Evolutionary conservation across 2,797 vertebrate genomes (phyloP), one percentile per base, ranked within the genome.

Genomic region (Hapalemur alaotrensis): DNA sequence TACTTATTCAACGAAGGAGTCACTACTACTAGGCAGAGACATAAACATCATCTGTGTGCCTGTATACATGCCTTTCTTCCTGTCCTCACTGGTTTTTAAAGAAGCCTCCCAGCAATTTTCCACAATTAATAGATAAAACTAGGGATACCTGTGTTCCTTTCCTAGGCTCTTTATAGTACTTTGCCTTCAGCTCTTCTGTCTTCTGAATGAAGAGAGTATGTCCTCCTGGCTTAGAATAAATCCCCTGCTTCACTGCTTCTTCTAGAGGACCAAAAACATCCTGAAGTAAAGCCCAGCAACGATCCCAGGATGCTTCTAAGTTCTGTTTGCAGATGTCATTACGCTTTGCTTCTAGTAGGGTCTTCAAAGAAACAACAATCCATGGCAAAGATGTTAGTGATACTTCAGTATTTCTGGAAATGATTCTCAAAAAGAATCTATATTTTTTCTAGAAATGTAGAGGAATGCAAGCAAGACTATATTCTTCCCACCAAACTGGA

Each of bases 131-230:
- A 32, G 10, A 22, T 41, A 61, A 65, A 80, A 59, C 1, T 41
- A 48, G 70, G 5, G 63, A 65, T 95, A 98, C 98, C 98, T 97
- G 91, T n/a, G 96, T 57, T 57, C 98, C 98, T 85, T 98, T 98
- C 14, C 85, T 41, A 18, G 98, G 97, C 8, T n/a, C 5, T 28
- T 10, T 50, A 80, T 32, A 73, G 61, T 98, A 99, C 14, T 43
- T 17, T n/a, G 93, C 61, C 78, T 97, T 91, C 48, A 98, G 22
- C 2, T 65, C 3, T 41, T 96, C 23, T 59, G 73, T 96, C 30
- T 97, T 95, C 20, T 54, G 38, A 22, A 91, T n/a, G 93, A 97
- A 98, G 18, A 89, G 78, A 20, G 0, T 2, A 30, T 98, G 97
- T 12, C 98, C 98, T 7, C 98, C 97, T 7, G 97, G 32, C 8